Base-by-base conservation (phyloP, 2,888 invertebrate species). In the Bruchidius siliquastri region DNA sequence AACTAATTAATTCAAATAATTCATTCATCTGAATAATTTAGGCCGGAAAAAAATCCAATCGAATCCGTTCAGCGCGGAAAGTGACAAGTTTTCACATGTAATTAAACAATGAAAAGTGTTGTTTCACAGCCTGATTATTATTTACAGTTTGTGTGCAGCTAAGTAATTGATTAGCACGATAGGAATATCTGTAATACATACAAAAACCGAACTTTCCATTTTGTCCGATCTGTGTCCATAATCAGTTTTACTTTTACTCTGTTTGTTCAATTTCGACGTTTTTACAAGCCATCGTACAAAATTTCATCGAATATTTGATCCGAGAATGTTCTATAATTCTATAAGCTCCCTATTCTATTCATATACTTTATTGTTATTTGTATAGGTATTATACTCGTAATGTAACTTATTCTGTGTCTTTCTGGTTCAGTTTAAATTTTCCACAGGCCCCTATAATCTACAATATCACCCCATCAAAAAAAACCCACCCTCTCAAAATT, bases 191-290 rank as follows among this genome's bases (percentile, higher is more conserved):
- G 68, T 13, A 10, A 68, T 22, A 68, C 68, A 21, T 21, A 22
- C 68, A 21, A 68, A 68, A 68, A 68, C 21, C 22, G 10, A 21
- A 68, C 68, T 68, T 68, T 68, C 68, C 68, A 68, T 68, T 68
- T 22, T 21, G 68, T 49, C 13, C 26, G 26, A 26, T 26, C 13
- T 49, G 49, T 49, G 49, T 49, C 18, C 49, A 13, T 49, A 13
- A 49, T 49, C 49, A 49, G 18, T 49, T 49, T 49, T 49, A 49
- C 49, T 49, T 49, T 49, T 49, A 49, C 49, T 49, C 49, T 49
- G 49, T 49, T 49, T 49, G 22, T 68, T 10, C 6, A 21, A 22
- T 68, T 68, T 68, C 68, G 22, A 68, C 68, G 68, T 68, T 68
- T 68, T 68, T 68, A 10, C 21, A 68, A 10, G n/a, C 10, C 4